A percentile compares a stretch with the other conserved stretches of the same genome.
Conservation (phyloP, 2,888 invertebrate species). For the Apodemia hepburni region DNA sequence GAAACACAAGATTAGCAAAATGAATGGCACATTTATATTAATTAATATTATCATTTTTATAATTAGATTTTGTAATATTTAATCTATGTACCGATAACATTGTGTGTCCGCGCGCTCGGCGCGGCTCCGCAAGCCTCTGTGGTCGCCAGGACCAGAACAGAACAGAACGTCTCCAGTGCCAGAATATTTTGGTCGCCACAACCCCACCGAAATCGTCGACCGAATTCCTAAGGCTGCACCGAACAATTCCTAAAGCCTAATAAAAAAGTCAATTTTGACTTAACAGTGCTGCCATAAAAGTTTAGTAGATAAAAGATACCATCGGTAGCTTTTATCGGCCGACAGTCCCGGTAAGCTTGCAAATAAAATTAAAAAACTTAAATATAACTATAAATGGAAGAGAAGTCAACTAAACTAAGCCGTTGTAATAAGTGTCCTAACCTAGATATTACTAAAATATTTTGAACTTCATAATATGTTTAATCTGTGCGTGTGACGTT, state of each 20-base stretch:
- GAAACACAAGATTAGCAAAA: slow-evolving; percentile 77
- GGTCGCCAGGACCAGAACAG: slow-evolving; percentile 54
- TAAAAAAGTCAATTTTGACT: slow-evolving; percentile 16
- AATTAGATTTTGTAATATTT: slow-evolving; percentile 70
- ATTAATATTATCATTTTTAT: slow-evolving; percentile 80
- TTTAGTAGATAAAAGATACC: slow-evolving; percentile 18
- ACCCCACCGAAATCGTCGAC: slow-evolving; percentile 15
- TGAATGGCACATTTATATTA: slow-evolving; percentile 81
- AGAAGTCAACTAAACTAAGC: slow-evolving; percentile 69
- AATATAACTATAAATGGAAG: slow-evolving; percentile 70
- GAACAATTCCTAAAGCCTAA: slow-evolving; percentile 4
- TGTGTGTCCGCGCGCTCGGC: slow-evolving; percentile 5
- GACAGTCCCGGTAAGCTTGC: slow-evolving; percentile 30
- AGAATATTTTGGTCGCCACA: slow-evolving; percentile 13
- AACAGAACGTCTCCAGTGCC: slow-evolving; percentile 42
- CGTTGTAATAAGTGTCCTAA: slow-evolving; percentile 47
- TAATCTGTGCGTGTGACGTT: slow-evolving; percentile 27
- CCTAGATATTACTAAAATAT: slow-evolving; percentile 51
- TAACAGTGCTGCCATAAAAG: neutral
- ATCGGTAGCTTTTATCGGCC: slow-evolving; percentile 14
- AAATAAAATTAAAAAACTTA: slow-evolving; percentile 72
- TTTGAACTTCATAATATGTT: slow-evolving; percentile 43
- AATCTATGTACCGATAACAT: slow-evolving; percentile 48
- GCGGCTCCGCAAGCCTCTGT: slow-evolving; percentile 6
- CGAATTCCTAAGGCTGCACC: slow-evolving; percentile 32